Percentiles rank a stretch among this genome's conserved stretches.
phyloP scores from a whole-genome alignment of 2,797 vertebrate genomes.

The Cichlasoma orientale region DNA sequence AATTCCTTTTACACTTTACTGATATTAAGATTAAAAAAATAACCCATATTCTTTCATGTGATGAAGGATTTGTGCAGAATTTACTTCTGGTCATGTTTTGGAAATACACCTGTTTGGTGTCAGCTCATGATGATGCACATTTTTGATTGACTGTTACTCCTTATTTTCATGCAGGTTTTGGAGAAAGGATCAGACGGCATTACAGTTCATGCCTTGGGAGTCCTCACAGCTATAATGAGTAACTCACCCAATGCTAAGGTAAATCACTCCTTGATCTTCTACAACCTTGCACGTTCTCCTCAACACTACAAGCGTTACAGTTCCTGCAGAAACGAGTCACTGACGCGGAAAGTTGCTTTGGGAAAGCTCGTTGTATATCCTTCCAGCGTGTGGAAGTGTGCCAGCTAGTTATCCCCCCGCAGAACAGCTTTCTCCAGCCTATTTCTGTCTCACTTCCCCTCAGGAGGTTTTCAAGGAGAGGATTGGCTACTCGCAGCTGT shows the following conservation, averaged over 20 bases:
- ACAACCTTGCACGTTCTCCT: background rate
- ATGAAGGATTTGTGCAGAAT: constrained; percentile 10
- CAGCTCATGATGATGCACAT: background rate
- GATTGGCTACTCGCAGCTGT: constrained; percentile 93
- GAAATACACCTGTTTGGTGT: background rate
- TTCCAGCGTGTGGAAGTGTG: constrained; percentile 56
- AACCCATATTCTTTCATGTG: background rate
- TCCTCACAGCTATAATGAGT: constrained; percentile 96
- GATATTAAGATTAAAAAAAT: background rate
- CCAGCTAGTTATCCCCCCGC: constrained; percentile 50
- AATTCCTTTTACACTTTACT: constrained; percentile 9
- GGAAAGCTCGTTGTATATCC: constrained; percentile 40
- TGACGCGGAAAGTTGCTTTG: constrained; percentile 28
- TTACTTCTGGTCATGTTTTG: background rate
- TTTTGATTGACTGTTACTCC: constrained; percentile 7
- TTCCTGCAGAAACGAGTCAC: background rate
- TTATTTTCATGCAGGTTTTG: constrained; percentile 79
- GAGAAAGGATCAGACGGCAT: constrained; percentile 86
- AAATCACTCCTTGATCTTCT: constrained; percentile 33
- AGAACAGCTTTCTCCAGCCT: constrained; percentile 52
- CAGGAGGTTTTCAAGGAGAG: constrained; percentile 99
- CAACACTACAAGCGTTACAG: background rate
- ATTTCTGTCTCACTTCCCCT: constrained; percentile 62
- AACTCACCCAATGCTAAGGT: constrained; percentile 95
- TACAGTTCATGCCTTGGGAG: constrained; percentile 90